Percentiles rank a stretch among this genome's conserved stretches.
phyloP scores from a whole-genome alignment of 2,797 vertebrate genomes.

The Brotula barbata region DNA sequence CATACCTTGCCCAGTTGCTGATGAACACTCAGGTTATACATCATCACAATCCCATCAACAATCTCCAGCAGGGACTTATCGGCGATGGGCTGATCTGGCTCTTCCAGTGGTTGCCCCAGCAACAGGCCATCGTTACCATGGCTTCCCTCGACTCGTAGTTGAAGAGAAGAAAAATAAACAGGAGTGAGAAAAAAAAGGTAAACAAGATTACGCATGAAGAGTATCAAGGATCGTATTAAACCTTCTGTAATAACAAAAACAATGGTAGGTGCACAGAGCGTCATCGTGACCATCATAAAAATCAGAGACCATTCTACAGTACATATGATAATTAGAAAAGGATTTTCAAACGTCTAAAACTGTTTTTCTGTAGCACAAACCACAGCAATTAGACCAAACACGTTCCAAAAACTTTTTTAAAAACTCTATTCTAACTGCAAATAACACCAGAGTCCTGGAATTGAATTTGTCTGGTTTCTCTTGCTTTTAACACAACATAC shows the following conservation, averaged over 20 bases:
- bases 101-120: slow-evolving; percentile 90
- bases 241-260: not conserved
- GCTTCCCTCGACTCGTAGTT: slow-evolving; percentile 89
- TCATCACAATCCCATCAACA: slow-evolving; percentile 94
- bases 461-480: too few relatives aligned
- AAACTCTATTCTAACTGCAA: too few relatives aligned
- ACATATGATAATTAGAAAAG: too few relatives aligned
- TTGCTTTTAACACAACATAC: too few relatives aligned
- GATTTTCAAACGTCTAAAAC: too few relatives aligned
- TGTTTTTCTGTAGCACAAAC: too few relatives aligned
- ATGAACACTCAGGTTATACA: slow-evolving; percentile 98
- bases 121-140: slow-evolving; percentile 92
- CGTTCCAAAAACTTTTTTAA: too few relatives aligned
- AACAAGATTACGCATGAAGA: not conserved
- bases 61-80: slow-evolving; percentile 96
- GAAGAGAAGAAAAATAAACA: not conserved
- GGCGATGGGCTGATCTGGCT: slow-evolving; percentile 87
- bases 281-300: too few relatives aligned
- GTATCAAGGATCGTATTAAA: not conserved
- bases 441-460: too few relatives aligned
- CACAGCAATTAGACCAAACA: too few relatives aligned
- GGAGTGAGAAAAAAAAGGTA: not conserved
- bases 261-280: not conserved
- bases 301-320: too few relatives aligned
- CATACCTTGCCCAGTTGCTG: slow-evolving; percentile 97